Evolutionary conservation across 2,797 vertebrate species (phyloP), one percentile per base, ranked within the genome.

Genomic region (Fundulus diaphanus): DNA sequence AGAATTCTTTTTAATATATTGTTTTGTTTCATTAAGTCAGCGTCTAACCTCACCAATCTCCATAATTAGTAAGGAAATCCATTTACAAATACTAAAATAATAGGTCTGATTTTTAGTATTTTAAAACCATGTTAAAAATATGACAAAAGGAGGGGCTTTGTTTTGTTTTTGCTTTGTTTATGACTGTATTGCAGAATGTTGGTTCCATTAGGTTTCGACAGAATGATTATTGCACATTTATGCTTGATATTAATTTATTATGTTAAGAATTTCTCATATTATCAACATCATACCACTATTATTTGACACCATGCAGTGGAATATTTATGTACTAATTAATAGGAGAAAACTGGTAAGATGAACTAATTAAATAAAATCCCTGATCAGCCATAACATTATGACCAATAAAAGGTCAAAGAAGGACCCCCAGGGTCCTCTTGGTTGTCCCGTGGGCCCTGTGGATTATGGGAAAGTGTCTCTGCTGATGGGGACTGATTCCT

Each of bases 21-120:
- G n/a, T n/a, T n/a, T 16, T 44, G 2, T 7, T 31, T 61, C n/a
- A 74, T 65, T 74, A 70, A 15, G 29, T 61, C 54, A 83, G 82
- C 78, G 74, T 61, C 1, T 80, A 77, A 80, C 88, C 79, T 85
- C 33, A 80, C 76, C 35, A 74, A 61, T 67, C 71, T 76, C 69
- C 33, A 68, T 65, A 40, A 78, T 70, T 73, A 56, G 18, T 40
- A 74, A 35, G 37, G 37, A 1, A 68, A 77, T 35, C 33, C 52
- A 35, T 72, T 84, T 81, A 46, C 24, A 20, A 56, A 70, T 75
- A 11, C 61, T 49, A 5, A 3, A 6, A 37, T 31, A 42, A 52
- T 11, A 42, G 13, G 9, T 68, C 27, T 73, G 35, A n/a, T 81
- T 74, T 61, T 52, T 37, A 70, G 44, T 35, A 40, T 82, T 73